phyloP scores from a whole-genome alignment of 2,113 vertebrate species.

The Lipotes vexillifer region DNA sequence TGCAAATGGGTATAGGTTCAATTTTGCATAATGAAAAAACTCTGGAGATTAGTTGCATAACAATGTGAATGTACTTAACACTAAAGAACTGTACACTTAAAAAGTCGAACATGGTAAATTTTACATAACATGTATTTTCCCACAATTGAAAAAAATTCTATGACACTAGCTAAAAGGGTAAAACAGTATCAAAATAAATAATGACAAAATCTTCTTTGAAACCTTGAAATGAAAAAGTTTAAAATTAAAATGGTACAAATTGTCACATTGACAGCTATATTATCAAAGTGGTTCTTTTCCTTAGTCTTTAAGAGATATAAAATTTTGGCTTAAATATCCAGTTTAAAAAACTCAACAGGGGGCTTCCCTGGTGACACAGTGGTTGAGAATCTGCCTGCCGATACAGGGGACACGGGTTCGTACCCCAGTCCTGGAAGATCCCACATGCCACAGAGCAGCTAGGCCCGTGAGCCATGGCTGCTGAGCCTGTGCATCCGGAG shows the following conservation, averaged over 20 bases:
- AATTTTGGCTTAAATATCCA: background rate
- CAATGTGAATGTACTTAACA: background rate
- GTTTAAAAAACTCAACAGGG: background rate
- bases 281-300: background rate
- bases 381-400: no score
- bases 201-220: background rate
- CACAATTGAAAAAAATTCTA: background rate
- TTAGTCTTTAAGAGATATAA: background rate
- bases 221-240: background rate
- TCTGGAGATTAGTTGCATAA: background rate
- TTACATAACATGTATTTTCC: background rate
- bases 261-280: background rate
- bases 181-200: background rate
- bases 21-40: background rate
- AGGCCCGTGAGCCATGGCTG: no score
- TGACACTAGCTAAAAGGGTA: background rate
- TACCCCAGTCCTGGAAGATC: accelerated
- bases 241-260: background rate
- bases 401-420: no score
- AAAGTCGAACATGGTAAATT: background rate
- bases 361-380: no score
- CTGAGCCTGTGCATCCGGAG: no score
- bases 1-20: background rate
- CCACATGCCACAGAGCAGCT: no score
- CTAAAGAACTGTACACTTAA: background rate